Evolutionary conservation across 2,888 invertebrate genomes (phyloP).

Genomic region (Myopa tessellatipennis): DNA sequence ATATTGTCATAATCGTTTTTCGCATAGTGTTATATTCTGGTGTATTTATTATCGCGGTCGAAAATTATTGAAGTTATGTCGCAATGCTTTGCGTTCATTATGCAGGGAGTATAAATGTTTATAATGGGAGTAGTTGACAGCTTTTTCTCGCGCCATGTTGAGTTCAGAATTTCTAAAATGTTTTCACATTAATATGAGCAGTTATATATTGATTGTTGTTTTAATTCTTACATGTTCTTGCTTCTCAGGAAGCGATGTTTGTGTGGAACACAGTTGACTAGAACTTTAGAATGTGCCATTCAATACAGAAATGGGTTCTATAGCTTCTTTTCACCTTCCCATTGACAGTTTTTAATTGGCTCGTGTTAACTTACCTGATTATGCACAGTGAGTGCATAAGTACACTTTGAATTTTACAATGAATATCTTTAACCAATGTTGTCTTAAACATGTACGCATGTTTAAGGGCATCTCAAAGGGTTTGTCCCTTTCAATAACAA

Average conservation of each 20-base stretch:
- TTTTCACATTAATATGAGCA: background rate
- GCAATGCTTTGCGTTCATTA: too few relatives aligned
- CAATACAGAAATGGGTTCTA: conserved; percentile 57
- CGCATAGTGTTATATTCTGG: too few relatives aligned
- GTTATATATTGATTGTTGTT: background rate
- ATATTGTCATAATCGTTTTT: background rate
- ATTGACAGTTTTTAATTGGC: conserved; percentile 53
- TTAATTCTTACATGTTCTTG: conserved; percentile 25
- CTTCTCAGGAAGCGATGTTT: conserved; percentile 44
- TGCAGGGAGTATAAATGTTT: too few relatives aligned
- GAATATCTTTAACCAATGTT: background rate
- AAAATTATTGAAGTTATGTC: too few relatives aligned
- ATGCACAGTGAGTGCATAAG: conserved; percentile 55
- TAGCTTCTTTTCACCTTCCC: conserved; percentile 56
- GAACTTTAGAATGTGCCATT: conserved; percentile 63
- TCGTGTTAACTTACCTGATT: conserved; percentile 57
- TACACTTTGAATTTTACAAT: background rate
- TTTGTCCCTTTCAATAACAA: too few relatives aligned
- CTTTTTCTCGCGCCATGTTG: too few relatives aligned
- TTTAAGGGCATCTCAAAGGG: too few relatives aligned
- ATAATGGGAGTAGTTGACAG: too few relatives aligned
- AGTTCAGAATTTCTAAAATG: too few relatives aligned
- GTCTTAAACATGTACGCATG: background rate
- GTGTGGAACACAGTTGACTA: conserved; percentile 52
- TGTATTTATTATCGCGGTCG: too few relatives aligned